phyloP scores from a whole-genome alignment of 2,888 invertebrate species.

The Spialia ferax region DNA sequence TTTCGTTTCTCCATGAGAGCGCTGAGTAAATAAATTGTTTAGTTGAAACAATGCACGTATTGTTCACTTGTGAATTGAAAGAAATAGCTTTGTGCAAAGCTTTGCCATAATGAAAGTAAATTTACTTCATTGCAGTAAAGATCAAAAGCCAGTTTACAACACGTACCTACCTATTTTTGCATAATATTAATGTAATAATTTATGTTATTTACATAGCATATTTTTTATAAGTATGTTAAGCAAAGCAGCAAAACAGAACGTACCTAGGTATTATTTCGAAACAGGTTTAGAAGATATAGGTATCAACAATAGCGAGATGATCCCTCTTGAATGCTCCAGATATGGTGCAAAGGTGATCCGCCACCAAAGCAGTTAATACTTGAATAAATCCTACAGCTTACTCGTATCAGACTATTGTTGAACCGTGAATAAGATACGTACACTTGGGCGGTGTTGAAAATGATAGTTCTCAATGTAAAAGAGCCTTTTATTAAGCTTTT shows the following conservation, averaged over 20 bases:
- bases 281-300: conserved; percentile 32
- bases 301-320: conserved; percentile 62
- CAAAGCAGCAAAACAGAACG: no score
- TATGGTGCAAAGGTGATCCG: conserved; percentile 65
- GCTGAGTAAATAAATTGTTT: conserved; percentile 72
- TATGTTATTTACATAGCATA: no score
- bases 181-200: no score
- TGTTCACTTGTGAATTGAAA: conserved; percentile 76
- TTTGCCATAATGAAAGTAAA: conserved; percentile 43
- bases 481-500: no score
- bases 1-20: conserved; percentile 74
- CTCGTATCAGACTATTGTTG: conserved; percentile 13
- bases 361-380: conserved; percentile 61
- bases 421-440: conserved; percentile 14
- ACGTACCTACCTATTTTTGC: no score
- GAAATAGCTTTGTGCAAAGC: conserved; percentile 60
- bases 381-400: conserved; percentile 35
- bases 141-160: background rate
- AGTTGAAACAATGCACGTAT: conserved; percentile 80
- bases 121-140: conserved; percentile 9
- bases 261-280: background rate
- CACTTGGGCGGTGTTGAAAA: background rate
- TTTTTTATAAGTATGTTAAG: no score
- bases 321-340: conserved; percentile 58
- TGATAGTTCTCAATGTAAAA: no score